Base-by-base conservation (phyloP, 1,140 invertebrate genomes). In the Physella acuta region DNA sequence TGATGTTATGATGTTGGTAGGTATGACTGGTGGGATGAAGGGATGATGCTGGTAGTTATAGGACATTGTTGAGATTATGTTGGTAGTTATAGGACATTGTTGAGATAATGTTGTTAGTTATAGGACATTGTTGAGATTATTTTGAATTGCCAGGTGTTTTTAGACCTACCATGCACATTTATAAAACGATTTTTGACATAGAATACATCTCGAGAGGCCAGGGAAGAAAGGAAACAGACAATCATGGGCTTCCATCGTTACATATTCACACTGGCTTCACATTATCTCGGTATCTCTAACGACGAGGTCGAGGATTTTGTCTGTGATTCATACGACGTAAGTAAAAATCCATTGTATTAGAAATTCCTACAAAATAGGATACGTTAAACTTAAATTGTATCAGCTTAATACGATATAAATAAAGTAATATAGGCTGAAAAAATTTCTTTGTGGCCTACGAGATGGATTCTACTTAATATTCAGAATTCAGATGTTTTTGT, bases 251-350 rank as follows among this genome's bases (percentile, higher is more conserved):
- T 62, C 31, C 78, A 79, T 62, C 75, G 73, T 49, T 64, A 75
- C 49, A 55, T 80, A 0, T 59, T 78, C n/a, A 33, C 53, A 17
- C 44, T 78, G 14, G 74, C 75, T n/a, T 66, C 66, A 36, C 51
- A 72, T 53, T 72, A 76, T 53, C 62, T 80, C 30, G 55, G 72
- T 3, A 28, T 80, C 17, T 76, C 78, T 51, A 33, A 58, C 8
- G 63, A 53, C 17, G 71, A 62, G 17, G 73, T 78, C 14, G 79
- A 80, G 60, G 79, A 80, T 20, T 30, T 24, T 55, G 8, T 24
- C 11, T 20, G 28, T 30, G 20, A 24, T 24, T 30, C 53, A 24
- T 24, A 14, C 5, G 24, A 55, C 53, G 24, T 20, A 30, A 24
- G 11, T 5, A 24, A 55, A 55, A 55, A 55, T 55, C n/a, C n/a